A percentile compares a stretch with the other conserved stretches of the same genome.
Conservation (phyloP, 1,140 invertebrate genomes). For the Limonius californicus region DNA sequence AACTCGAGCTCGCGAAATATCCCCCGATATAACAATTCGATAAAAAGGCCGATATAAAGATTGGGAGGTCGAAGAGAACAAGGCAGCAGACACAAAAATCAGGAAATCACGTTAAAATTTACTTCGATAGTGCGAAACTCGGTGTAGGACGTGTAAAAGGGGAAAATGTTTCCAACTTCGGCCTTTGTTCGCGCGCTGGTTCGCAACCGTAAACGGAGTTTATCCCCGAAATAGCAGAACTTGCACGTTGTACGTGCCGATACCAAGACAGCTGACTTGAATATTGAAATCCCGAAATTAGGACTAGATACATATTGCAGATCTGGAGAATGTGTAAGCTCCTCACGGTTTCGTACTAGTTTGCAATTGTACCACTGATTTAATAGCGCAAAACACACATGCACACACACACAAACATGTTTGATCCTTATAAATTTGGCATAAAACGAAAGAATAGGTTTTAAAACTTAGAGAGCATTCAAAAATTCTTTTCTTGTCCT, state of each 20-base stretch:
- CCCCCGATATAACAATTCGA: background rate
- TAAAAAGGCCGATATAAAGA: background rate
- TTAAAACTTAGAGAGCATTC: no score
- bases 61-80: conserved; percentile 3
- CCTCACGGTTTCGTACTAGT: no score
- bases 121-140: conserved; percentile 9
- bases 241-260: conserved; percentile 10
- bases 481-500: no score
- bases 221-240: conserved; percentile 13
- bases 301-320: conserved; percentile 8
- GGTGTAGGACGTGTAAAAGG: background rate
- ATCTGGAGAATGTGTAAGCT: no score
- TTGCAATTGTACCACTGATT: no score
- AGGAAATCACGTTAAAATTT: conserved; percentile 15
- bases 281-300: conserved; percentile 10
- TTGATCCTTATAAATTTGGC: no score
- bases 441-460: no score
- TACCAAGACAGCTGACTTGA: conserved; percentile 10
- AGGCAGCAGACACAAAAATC: conserved; percentile 10
- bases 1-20: no score
- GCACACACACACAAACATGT: no score
- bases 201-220: conserved; percentile 9
- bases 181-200: conserved; percentile 4
- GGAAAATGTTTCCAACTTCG: conserved; percentile 6
- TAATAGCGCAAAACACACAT: no score